A percentile compares a stretch with the other conserved stretches of the same genome.
Evolutionary conservation across 2,113 vertebrate species (phyloP).

Genomic region (Prunella himalayana): DNA sequence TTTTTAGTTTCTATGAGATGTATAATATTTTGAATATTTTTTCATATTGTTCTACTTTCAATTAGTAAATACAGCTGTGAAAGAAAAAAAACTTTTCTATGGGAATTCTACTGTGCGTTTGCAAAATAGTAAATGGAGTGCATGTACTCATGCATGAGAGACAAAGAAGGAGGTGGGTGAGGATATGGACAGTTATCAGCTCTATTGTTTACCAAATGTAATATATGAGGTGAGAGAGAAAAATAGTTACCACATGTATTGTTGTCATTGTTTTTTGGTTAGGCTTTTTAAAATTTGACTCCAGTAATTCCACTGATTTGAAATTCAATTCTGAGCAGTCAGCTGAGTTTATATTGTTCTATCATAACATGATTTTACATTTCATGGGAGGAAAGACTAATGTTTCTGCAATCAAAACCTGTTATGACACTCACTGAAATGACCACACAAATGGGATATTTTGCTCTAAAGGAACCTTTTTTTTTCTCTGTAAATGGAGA

Average conservation of each 20-base stretch:
- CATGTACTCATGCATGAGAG: accelerated
- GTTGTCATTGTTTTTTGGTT: not conserved
- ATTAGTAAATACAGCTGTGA: not conserved
- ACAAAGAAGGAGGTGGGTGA: not conserved
- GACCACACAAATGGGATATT: not conserved
- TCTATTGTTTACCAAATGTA: not conserved
- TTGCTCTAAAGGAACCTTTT: not conserved
- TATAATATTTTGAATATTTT: not conserved
- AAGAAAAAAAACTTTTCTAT: not conserved
- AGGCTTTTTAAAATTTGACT: not conserved
- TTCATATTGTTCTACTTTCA: not conserved
- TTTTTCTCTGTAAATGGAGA: not conserved
- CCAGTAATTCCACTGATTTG: not conserved
- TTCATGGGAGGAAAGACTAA: not conserved
- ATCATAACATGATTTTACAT: not conserved
- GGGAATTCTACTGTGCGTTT: not conserved
- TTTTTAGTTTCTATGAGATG: not conserved
- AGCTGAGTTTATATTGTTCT: not conserved
- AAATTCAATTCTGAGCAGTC: not conserved
- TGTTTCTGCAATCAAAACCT: not conserved
- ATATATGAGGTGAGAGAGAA: not conserved
- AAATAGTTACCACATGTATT: not conserved
- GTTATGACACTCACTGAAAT: not conserved
- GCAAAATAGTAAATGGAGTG: not conserved
- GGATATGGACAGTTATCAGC: not conserved